Evolutionary conservation across 1,140 invertebrate species (phyloP), one percentile per base, ranked within the genome.

Genomic region (Listronotus oregonensis): DNA sequence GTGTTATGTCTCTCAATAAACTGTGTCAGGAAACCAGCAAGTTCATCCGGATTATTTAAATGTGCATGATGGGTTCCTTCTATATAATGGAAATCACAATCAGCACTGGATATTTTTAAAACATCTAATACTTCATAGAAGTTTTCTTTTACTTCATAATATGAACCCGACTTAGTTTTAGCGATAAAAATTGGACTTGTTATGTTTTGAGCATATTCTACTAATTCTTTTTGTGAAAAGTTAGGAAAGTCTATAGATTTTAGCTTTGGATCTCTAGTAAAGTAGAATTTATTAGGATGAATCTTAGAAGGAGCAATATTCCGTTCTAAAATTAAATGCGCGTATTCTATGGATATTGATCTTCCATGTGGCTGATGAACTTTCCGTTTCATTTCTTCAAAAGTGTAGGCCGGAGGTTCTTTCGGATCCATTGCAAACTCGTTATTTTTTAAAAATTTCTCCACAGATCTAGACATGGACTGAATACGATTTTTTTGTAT

Each of bases 41-140:
- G n/a, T 60, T 90, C 75, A 62, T 76, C 74, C 0, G 89, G 85
- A 70, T 88, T 81, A 56, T 86, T 89, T 40, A 92, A 80, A 77
- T 92, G 90, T 9, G 90, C 79, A 77, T 91, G 89, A 80, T 93
- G 91, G 7, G 83, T 86, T 12, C 89, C 89, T n/a, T 85, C 81
- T 0, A 92, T 76, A 66, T 84, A 81, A 49, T 85, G 79, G 57
- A 81, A 84, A 69, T 85, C 80, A 73, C 88, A 90, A 31, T 84
- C 79, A 0, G 79, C 76, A 72, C 84, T 87, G 49, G 77, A 75
- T 54, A 77, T 76, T 56, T 78, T 81, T 21, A 90, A 73, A 11
- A 85, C 71, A 31, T 84, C 79, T 1, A 86, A 40, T 43, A 85
- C 80, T 61, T 84, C 81, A 27, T 84, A 79, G 67, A 81, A 83